Evolutionary conservation across 2,113 vertebrate species (phyloP), one percentile per base, ranked within the genome.

Genomic region (Pogona vitticeps): DNA sequence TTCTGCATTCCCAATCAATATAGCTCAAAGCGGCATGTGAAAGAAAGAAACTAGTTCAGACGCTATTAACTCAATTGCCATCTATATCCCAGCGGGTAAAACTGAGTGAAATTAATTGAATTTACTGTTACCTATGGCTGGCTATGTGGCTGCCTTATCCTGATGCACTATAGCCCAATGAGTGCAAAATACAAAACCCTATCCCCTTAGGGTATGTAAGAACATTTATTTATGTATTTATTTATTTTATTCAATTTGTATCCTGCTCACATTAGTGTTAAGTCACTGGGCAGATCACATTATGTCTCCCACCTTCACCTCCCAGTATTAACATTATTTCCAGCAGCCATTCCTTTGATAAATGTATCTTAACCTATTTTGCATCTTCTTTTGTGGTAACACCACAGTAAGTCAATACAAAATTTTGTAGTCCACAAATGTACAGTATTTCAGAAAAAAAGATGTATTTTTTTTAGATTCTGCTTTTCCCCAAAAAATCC

Each of bases 81-180:
- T 14, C n/a, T 76, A 65, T 28, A 40, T 52, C 63, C 17, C 65
- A 70, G 65, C 65, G 70, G 46, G 65, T 71, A 86, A 70, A 86
- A 79, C 79, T 79, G 79, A 59, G 68, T 70, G 65, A 71, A 70
- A 79, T 79, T 86, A 86, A 86, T 86, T 40, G 76, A 79, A 70
- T 59, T 79, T n/a, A 86, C 26, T 58, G 46, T 38, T 67, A 85
- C n/a, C 31, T 46, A 59, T 26, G n/a, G 61, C 42, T 52, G 12
- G 65, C 40, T 72, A 12, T 72, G 21, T 71, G 52, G 80, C 31
- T 46, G 65, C 68, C 36, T 82, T 31, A 82, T 38, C 65, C 52
- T 68, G 63, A 70, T 40, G 65, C 58, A 79, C 58, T 70, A 56
- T 78, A 85, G 23, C 46, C n/a, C 63, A 65, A 31, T 84, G 83